phyloP scores from a whole-genome alignment of 2,888 invertebrate species.

The Rhogogaster chlorosoma region DNA sequence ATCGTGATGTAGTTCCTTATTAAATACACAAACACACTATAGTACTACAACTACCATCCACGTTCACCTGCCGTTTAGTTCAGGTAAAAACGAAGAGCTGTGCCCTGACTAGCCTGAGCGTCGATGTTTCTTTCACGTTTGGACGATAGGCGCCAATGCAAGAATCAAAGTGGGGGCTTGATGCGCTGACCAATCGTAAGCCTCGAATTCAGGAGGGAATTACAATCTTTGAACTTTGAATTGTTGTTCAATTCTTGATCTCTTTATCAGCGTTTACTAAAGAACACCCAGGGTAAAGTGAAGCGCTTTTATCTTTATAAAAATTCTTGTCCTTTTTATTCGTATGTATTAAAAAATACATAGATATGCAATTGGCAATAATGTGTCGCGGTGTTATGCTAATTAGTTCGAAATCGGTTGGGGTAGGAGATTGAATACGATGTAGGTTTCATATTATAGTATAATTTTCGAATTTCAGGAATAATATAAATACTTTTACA shows the following conservation, averaged over 20 bases:
- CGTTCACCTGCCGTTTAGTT: conserved; percentile 43
- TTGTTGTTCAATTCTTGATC: neutral
- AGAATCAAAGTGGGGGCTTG: conserved; percentile 31
- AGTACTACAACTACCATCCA: conserved; percentile 2
- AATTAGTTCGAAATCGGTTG: neutral
- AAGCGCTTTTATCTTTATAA: too few species aligned
- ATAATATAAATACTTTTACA: conserved; percentile 10
- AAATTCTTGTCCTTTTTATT: neutral
- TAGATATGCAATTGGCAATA: neutral
- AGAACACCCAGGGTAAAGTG: neutral
- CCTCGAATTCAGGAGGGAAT: neutral
- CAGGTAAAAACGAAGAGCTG: conserved; percentile 42
- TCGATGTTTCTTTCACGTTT: conserved; percentile 25
- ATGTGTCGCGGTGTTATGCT: neutral
- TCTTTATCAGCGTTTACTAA: neutral
- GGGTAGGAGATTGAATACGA: neutral
- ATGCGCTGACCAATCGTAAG: neutral
- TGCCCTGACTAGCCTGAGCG: conserved; percentile 22
- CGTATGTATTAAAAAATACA: neutral
- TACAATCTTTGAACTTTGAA: conserved; percentile 8
- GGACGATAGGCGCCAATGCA: conserved; percentile 46
- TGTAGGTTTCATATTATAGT: neutral
- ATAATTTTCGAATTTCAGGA: neutral
- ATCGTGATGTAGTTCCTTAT: neutral
- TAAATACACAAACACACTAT: conserved; percentile 24